These are phyloP conservation scores for Tenualosa thibaudeaui DNA, from an alignment of 2,797 vertebrate species.

Conservation along the genomic window DNA sequence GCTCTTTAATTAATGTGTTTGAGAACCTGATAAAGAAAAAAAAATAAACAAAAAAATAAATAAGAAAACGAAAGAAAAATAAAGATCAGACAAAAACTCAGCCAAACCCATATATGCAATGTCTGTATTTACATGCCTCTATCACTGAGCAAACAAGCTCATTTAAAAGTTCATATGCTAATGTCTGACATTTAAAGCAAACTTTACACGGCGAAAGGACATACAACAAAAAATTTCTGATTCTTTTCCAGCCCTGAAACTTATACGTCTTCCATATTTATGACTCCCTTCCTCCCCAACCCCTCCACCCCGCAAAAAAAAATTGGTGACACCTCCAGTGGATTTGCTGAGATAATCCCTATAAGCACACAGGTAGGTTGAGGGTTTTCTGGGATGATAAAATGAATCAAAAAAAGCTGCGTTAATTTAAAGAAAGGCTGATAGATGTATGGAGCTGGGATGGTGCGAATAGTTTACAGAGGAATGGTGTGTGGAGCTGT, in stretches of 20 bases:
- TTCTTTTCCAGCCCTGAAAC: conserved; percentile 80
- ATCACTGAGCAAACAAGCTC: conserved; percentile 84
- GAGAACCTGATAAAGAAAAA: background rate
- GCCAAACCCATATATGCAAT: conserved; percentile 70
- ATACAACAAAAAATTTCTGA: conserved; percentile 82
- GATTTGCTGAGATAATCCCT: conserved; percentile 17
- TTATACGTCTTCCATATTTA: conserved; percentile 77
- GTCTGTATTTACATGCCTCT: conserved; percentile 82
- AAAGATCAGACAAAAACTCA: conserved; percentile 51
- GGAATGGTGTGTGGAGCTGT: background rate
- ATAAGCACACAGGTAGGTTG: background rate
- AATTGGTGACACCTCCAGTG: conserved; percentile 29
- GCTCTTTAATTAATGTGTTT: conserved; percentile 68
- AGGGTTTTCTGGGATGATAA: background rate
- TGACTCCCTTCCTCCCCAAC: conserved; percentile 63
- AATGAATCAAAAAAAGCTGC: background rate
- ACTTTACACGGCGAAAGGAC: conserved; percentile 86
- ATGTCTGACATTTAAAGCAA: conserved; percentile 89
- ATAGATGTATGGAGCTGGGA: background rate
- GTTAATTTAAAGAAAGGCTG: conserved; percentile 8
- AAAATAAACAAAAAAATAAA: background rate
- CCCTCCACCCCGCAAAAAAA: conserved; percentile 32
- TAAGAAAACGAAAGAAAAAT: background rate
- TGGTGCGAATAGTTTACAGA: conserved; percentile 51
- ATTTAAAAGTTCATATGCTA: conserved; percentile 91